A percentile compares a stretch with the other conserved stretches of the same genome.
Conservation (phyloP, 2,113 vertebrate species). For the Recurvirostra avosetta region DNA sequence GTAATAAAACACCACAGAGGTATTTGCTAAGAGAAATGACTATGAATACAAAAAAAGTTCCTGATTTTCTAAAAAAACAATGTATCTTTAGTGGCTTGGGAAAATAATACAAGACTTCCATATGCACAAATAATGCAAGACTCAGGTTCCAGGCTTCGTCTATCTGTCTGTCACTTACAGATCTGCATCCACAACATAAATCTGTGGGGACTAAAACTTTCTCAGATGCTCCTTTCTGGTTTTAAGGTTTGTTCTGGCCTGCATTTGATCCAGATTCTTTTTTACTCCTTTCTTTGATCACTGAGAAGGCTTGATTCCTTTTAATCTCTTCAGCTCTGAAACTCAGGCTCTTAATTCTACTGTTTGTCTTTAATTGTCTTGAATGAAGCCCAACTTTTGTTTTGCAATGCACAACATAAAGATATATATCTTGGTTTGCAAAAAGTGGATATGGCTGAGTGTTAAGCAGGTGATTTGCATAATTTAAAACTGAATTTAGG, state of each 20-base stretch:
- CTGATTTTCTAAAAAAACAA: not conserved
- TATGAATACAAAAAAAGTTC: not conserved
- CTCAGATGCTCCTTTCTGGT: not conserved
- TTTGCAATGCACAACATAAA: not conserved
- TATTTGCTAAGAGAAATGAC: not conserved
- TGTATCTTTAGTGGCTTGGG: not conserved
- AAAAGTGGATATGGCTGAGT: not conserved
- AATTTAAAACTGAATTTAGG: not conserved
- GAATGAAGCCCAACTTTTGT: not conserved
- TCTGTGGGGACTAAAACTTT: not conserved
- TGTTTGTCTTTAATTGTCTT: not conserved
- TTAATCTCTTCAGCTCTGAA: not conserved
- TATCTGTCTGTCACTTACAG: not conserved
- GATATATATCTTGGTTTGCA: not conserved
- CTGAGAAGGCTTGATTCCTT: not conserved
- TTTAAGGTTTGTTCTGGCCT: not conserved
- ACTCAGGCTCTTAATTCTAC: not conserved
- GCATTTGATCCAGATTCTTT: not conserved
- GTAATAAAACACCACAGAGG: not conserved
- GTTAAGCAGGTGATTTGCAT: not conserved
- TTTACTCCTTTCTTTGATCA: not conserved
- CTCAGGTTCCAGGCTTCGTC: not conserved
- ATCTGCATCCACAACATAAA: not conserved
- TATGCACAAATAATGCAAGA: not conserved
- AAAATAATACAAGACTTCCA: not conserved